phyloP scores from a whole-genome alignment of 2,113 vertebrate genomes.

The Aythya baeri region DNA sequence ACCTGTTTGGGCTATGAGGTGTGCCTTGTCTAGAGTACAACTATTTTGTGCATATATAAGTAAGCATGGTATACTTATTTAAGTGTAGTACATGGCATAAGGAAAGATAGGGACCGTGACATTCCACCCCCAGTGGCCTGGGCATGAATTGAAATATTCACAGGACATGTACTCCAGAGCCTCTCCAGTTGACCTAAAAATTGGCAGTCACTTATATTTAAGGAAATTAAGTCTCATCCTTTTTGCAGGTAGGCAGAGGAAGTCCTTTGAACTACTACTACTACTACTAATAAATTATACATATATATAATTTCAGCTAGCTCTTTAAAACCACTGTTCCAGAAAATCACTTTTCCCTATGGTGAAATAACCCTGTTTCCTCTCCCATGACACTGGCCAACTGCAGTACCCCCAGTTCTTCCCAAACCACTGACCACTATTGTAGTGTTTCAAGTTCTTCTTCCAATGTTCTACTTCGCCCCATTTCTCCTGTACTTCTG shows the following conservation, averaged over 20 bases:
- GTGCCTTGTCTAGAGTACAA: not conserved
- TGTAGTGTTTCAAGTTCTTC: too few relatives aligned
- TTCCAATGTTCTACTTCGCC: too few relatives aligned
- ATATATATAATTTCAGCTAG: not conserved
- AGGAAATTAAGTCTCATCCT: not conserved
- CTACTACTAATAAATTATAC: too few relatives aligned
- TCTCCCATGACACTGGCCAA: not conserved
- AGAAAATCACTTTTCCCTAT: not conserved
- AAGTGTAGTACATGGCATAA: not conserved
- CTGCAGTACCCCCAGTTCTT: not conserved
- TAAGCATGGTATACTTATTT: not conserved
- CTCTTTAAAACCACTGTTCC: not conserved
- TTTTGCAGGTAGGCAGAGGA: not conserved
- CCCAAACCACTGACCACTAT: not conserved
- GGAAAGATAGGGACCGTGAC: not conserved
- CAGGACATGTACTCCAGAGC: not conserved
- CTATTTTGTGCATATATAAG: not conserved
- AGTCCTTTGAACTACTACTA: not conserved
- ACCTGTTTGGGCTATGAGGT: not conserved
- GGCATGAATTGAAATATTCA: not conserved
- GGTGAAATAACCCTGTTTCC: not conserved
- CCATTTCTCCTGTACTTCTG: too few relatives aligned
- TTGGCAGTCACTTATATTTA: not conserved
- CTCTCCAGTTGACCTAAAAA: not conserved
- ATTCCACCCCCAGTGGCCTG: not conserved